phyloP scores from a whole-genome alignment of 2,888 invertebrate genomes.

The Exephanes ischioxanthus region DNA sequence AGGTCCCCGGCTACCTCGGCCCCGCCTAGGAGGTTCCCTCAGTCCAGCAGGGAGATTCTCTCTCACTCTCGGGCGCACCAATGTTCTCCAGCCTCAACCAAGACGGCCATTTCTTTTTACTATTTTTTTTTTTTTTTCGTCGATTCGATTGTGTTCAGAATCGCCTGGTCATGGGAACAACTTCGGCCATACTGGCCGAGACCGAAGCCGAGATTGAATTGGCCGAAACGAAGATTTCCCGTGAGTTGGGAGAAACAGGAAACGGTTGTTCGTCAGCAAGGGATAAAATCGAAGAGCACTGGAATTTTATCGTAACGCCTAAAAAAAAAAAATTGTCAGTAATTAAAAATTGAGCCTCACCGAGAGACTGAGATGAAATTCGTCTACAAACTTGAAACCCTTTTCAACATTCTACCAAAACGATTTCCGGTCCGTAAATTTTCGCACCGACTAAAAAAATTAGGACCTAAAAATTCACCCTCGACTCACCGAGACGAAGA shows the following conservation, averaged over 20 bases:
- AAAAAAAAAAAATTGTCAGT: conserved; percentile 1
- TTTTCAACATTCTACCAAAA: background rate
- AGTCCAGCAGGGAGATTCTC: conserved; percentile 42
- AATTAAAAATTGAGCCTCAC: background rate
- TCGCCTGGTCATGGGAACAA: conserved; percentile 41
- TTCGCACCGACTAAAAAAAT: background rate
- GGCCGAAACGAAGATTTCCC: background rate
- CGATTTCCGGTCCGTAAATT: background rate
- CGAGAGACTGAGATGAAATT: background rate
- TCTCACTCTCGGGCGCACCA: conserved; percentile 20
- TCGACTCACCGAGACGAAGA: background rate
- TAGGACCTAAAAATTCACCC: no score
- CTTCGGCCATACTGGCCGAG: conserved; percentile 24
- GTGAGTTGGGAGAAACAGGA: background rate
- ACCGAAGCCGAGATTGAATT: background rate
- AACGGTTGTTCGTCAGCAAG: background rate
- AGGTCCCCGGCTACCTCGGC: conserved; percentile 56
- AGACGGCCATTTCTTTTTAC: conserved; percentile 7
- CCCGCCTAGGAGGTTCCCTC: conserved; percentile 57
- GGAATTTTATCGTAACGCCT: background rate
- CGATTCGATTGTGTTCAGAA: conserved; percentile 31
- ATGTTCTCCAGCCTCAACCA: conserved; percentile 25
- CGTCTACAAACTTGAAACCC: background rate
- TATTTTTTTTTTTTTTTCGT: background rate
- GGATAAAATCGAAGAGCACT: background rate